Evolutionary conservation across 2,888 invertebrate genomes (phyloP), one percentile per base, ranked within the genome.

Genomic region (Clostera curtula): DNA sequence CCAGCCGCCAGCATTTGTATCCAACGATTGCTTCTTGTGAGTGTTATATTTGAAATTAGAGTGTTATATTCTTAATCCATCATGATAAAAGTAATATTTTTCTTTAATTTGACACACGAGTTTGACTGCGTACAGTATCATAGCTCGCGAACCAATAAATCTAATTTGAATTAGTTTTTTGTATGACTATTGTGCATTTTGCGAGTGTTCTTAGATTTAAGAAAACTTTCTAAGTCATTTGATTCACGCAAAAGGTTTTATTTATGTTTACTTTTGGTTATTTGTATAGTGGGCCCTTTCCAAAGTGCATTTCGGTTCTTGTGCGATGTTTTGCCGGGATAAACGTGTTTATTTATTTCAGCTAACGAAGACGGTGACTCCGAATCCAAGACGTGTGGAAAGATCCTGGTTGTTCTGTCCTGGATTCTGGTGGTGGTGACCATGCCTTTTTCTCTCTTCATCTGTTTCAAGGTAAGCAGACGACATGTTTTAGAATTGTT

Each of bases 371-470:
- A 87, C 24, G 73, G 72, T 11, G 86, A 87, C 34, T 82, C 85
- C 3, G 90, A 91, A 25, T 83, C 87, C 0, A 93, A 92, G 46
- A 86, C 90, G 27, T 96, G 95, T 60, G 96, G 95, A 3, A 91
- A 90, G 71, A 88, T 96, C 35, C 85, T 97, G 22, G 91, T 93
- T 20, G 85, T 86, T 10, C 71, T 97, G 15, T 94, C 96, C 4
- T 95, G 96, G 90, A 63, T 92, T 3, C 63, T 97, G 16, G 93
- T 97, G 16, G 68, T 91, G 10, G 45, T 93, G 17, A 96, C 97
- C 1, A 91, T 97, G 89, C 97, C 97, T 0, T 93, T 97, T 56
- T 96, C 96, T 0, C 86, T 97, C 3, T 91, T 96, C 68, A 87
- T 97, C 31, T 96, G 96, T 69, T 95, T 97, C 66, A 97, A 97